A percentile compares a stretch with the other conserved stretches of the same genome.
Conservation (phyloP, 2,888 invertebrate genomes). For the Acrocera orbiculus region DNA sequence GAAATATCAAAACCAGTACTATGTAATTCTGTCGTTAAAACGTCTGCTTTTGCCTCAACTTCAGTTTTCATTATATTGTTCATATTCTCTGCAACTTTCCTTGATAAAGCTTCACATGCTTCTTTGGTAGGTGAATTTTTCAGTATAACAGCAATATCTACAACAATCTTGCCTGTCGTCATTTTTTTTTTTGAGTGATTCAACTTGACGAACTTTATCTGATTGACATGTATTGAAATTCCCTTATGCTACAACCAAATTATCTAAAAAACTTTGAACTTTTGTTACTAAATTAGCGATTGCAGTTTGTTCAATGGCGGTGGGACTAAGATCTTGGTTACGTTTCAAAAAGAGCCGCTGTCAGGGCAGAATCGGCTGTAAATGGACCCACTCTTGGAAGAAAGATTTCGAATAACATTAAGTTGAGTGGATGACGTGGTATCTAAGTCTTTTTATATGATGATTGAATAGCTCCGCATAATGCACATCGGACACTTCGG, state of each 20-base stretch:
- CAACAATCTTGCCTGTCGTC: slow-evolving; percentile 86
- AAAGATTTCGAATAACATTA: slow-evolving; percentile 70
- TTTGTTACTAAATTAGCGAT: slow-evolving; percentile 87
- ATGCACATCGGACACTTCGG: slow-evolving; percentile 42
- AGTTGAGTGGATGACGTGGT: slow-evolving; percentile 70
- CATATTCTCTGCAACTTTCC: slow-evolving; percentile 74
- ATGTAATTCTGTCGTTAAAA: slow-evolving; percentile 32
- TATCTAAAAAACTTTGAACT: slow-evolving; percentile 86
- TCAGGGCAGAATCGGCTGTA: slow-evolving; percentile 69
- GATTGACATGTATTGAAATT: slow-evolving; percentile 87
- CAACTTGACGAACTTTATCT: slow-evolving; percentile 91
- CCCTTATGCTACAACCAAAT: slow-evolving; percentile 83
- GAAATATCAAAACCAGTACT: slow-evolving; percentile 80
- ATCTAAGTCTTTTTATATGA: slow-evolving; percentile 45
- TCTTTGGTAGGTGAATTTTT: slow-evolving; percentile 96
- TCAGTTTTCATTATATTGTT: slow-evolving; percentile 49
- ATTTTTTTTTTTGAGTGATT: slow-evolving; percentile 97
- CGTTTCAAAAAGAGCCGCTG: slow-evolving; percentile 65
- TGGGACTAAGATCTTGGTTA: slow-evolving; percentile 80
- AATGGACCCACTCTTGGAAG: slow-evolving; percentile 72
- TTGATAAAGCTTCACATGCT: slow-evolving; percentile 80
- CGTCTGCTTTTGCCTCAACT: slow-evolving; percentile 41
- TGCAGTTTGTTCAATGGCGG: slow-evolving; percentile 77
- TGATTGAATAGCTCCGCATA: slow-evolving; percentile 47
- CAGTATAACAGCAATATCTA: slow-evolving; percentile 90